A percentile compares a stretch with the other conserved stretches of the same genome.
These are phyloP conservation scores for Nasua narica DNA, from an alignment of 2,797 vertebrate species.

Conservation along the genomic window DNA sequence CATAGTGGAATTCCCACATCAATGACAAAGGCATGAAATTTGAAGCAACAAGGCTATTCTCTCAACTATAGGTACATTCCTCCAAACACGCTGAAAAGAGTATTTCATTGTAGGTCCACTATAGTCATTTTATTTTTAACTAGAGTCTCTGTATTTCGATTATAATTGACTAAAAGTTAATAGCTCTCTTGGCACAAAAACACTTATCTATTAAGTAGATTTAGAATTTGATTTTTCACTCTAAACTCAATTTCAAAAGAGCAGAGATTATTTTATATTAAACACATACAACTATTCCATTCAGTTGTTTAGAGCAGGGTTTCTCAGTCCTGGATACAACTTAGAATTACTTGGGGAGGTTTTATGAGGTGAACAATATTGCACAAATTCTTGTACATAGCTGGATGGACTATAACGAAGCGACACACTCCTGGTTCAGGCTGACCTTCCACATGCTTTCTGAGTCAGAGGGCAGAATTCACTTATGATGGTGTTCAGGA, in stretches of 20 bases:
- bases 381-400: neutral
- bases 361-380: neutral
- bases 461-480: neutral
- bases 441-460: neutral
- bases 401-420: neutral
- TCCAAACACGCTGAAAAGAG: neutral
- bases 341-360: neutral
- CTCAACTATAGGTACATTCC: neutral
- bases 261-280: neutral
- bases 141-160: neutral
- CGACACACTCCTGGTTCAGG: neutral
- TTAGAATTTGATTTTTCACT: slow-evolving; percentile 26
- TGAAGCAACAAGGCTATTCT: neutral
- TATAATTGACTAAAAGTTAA: neutral
- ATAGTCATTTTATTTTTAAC: neutral
- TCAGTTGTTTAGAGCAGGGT: neutral
- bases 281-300: neutral
- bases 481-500: neutral
- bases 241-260: slow-evolving; percentile 11
- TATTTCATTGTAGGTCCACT: neutral
- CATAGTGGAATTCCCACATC: neutral
- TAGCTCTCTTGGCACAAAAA: neutral
- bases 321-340: neutral
- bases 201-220: neutral
- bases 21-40: neutral